Conservation (phyloP, 92 coral and sea anemone species). For the Porites rus region DNA sequence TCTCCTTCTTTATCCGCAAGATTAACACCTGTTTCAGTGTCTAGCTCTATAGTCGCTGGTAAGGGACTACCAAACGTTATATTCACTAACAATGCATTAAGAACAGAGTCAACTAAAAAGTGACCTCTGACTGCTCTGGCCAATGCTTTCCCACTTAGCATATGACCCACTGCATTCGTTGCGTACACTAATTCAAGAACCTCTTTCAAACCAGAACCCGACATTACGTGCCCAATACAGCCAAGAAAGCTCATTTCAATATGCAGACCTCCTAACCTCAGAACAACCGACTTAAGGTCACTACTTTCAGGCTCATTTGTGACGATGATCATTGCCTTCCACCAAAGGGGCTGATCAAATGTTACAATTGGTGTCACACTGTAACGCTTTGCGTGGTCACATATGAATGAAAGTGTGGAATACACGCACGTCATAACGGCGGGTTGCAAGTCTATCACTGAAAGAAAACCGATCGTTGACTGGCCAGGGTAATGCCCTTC, state of each 20-base stretch:
- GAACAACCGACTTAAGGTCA: constrained; percentile 38
- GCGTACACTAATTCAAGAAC: constrained; percentile 64
- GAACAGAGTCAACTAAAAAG: not conserved
- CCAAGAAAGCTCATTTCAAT: constrained; percentile 69
- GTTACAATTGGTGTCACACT: constrained; percentile 17
- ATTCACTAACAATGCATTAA: not conserved
- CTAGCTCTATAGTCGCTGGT: not conserved
- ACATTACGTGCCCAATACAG: constrained; percentile 43
- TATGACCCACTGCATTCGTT: constrained; percentile 50
- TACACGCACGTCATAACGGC: constrained; percentile 60
- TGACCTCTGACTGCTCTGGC: not conserved
- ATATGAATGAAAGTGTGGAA: constrained; percentile 41
- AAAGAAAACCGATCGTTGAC: constrained; percentile 52
- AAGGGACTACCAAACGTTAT: not conserved
- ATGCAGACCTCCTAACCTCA: constrained; percentile 61
- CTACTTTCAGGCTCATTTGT: constrained; percentile 48
- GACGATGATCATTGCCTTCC: constrained; percentile 57
- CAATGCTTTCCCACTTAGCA: constrained; percentile 30
- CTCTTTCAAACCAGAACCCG: constrained; percentile 13
- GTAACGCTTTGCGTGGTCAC: constrained; percentile 49
- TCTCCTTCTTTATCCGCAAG: not conserved
- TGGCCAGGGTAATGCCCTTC: constrained; percentile 50
- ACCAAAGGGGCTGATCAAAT: constrained; percentile 53
- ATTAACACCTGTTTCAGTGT: not conserved
- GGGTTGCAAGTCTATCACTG: constrained; percentile 68